These are phyloP conservation scores for Anabacerthia variegaticeps DNA, from an alignment of 2,797 vertebrate species.

Conservation along the genomic window DNA sequence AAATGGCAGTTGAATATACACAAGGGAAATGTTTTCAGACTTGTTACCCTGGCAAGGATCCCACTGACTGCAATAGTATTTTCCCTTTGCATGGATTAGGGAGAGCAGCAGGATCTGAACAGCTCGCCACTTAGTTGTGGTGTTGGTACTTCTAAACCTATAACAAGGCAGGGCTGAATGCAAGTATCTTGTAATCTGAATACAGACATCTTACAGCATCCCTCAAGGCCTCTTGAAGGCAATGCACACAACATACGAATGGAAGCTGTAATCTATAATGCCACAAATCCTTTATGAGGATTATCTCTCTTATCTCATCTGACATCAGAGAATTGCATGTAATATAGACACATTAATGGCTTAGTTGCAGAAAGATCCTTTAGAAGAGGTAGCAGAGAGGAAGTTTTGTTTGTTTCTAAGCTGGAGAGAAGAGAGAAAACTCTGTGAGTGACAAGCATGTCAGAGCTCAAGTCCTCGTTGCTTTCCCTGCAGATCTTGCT, in stretches of 20 bases:
- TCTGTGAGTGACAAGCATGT: not conserved
- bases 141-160: not conserved
- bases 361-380: constrained; percentile 15
- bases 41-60: not conserved
- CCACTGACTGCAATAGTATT: not conserved
- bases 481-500: not conserved
- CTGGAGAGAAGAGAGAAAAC: not conserved
- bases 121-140: not conserved
- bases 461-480: not conserved
- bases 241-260: not conserved
- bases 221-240: constrained; percentile 40
- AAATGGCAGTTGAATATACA: not conserved
- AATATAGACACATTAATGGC: constrained; percentile 54
- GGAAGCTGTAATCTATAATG: constrained; percentile 37
- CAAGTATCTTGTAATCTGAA: constrained; percentile 2
- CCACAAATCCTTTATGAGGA: constrained; percentile 59
- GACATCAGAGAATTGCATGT: constrained; percentile 57
- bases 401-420: not conserved
- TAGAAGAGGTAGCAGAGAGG: not conserved
- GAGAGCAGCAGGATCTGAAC: constrained; percentile 9
- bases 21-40: not conserved
- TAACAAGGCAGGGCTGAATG: not conserved
- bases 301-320: constrained; percentile 62
- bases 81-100: not conserved
- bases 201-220: constrained; percentile 4